phyloP scores from a whole-genome alignment of 2,797 vertebrate species.

The Peromyscus aztecus region DNA sequence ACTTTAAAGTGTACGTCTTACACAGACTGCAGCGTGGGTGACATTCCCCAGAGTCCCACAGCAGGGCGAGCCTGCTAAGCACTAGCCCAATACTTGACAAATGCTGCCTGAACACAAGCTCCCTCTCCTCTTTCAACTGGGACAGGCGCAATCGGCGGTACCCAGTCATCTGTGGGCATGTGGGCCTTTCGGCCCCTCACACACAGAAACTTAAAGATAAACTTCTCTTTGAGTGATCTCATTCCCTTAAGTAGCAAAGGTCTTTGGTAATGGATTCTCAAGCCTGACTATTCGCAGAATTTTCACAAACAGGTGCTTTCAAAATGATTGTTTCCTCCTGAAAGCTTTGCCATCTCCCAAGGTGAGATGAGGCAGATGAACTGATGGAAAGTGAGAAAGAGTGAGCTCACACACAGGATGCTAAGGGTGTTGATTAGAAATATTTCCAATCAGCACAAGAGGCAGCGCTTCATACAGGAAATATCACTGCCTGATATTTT shows the following conservation, averaged over 20 bases:
- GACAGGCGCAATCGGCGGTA: neutral
- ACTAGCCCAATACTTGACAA: neutral
- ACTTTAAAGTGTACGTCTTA: neutral
- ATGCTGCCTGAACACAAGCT: neutral
- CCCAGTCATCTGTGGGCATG: neutral
- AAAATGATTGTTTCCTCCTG: constrained; percentile 9
- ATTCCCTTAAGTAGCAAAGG: constrained; percentile 8
- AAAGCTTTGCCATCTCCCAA: constrained; percentile 12
- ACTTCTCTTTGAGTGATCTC: neutral
- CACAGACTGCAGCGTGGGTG: neutral
- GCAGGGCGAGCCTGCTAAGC: neutral
- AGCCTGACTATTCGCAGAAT: neutral
- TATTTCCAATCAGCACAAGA: constrained; percentile 56
- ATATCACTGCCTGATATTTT: constrained; percentile 75
- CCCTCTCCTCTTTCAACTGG: neutral
- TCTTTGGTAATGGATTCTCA: neutral
- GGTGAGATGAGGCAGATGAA: constrained; percentile 62
- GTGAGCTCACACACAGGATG: constrained; percentile 75
- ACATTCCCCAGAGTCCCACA: neutral
- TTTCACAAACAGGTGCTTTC: constrained; percentile 47
- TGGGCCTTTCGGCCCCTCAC: neutral
- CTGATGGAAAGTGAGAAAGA: constrained; percentile 65
- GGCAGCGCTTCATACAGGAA: constrained; percentile 72
- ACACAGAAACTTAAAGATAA: neutral
- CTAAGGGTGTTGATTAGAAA: constrained; percentile 79